Base-by-base conservation (phyloP, 2,888 invertebrate species). In the Nymphalis polychloros region DNA sequence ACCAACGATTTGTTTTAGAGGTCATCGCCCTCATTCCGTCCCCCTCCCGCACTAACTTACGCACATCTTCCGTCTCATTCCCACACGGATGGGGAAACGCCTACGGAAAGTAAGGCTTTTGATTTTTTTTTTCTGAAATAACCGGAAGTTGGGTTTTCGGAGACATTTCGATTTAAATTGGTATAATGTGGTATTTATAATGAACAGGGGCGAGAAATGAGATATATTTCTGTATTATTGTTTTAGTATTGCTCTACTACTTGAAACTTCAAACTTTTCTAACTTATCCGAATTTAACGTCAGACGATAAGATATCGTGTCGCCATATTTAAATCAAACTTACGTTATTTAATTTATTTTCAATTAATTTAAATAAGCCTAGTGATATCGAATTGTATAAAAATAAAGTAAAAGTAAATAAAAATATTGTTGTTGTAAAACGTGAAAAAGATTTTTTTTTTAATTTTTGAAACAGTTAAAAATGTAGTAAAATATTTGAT, bases 1-100 rank as follows among this genome's bases (percentile, higher is more conserved):
- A 85, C 86, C 83, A 83, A 82, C 92, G 91, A 91, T 92, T 91
- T 91, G 92, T 91, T 92, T 91, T 88, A 92, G 87, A 89, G 92
- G 92, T 92, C 92, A 84, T 91, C 89, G 89, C 85, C 90, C 90
- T 86, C 83, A 73, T 75, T 76, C 81, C 77, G 70, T 89, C 89
- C 78, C 83, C 77, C 75, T 89, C 84, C 74, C 72, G 71, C 85
- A 77, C 75, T 76, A 77, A 73, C 71, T 70, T 78, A 79, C 74
- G 76, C 77, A 73, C 77, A 84, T 84, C 75, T 72, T 75, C 69
- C 72, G 67, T 88, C 88, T 76, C 84, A 47, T 71, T 88, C 84
- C 65, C 82, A 81, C 87, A 31, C 53, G 53, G 81, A 83, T 82
- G 84, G 87, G 89, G 88, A 85, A 87, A 85, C 79, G 82, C 83